Conservation (phyloP, 2,797 vertebrate species). For the Typhlichthys subterraneus region DNA sequence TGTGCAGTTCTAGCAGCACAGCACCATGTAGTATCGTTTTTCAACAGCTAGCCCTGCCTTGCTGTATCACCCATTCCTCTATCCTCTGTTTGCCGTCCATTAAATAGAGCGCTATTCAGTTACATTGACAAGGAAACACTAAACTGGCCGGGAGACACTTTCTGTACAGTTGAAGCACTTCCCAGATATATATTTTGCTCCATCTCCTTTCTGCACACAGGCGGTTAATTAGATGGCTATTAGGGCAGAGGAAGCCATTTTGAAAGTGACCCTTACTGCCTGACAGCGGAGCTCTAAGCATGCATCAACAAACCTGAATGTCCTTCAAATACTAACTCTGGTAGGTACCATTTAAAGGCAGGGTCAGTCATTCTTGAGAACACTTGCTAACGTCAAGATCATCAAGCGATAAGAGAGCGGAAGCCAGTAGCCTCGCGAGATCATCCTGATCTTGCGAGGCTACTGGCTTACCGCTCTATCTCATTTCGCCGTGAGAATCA, state of each 20-base stretch:
- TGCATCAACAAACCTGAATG: no score
- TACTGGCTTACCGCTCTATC: no score
- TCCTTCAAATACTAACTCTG: not conserved
- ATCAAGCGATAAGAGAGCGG: no score
- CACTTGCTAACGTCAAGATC: no score
- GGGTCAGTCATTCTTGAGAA: no score
- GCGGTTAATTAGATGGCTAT: not conserved
- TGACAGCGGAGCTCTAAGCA: no score
- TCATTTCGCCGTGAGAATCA: no score
- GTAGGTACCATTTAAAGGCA: no score
- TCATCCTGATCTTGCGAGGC: no score
- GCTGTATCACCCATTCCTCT: conserved; percentile 31
- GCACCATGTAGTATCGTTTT: conserved; percentile 44
- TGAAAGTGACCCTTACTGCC: no score
- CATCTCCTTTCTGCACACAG: not conserved
- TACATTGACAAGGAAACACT: conserved; percentile 63
- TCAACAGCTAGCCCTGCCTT: conserved; percentile 51
- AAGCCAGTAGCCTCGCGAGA: no score
- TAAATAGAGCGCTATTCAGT: conserved; percentile 64
- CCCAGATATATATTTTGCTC: not conserved
- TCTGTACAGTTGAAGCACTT: conserved; percentile 24
- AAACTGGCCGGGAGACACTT: conserved; percentile 36
- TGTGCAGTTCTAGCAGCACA: conserved; percentile 16
- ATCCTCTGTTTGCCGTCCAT: conserved; percentile 59
- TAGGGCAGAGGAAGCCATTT: no score